Percentiles rank a stretch among this genome's conserved stretches.
Evolutionary conservation across 2,797 vertebrate genomes (phyloP).

Genomic region (Melopsittacus undulatus): DNA sequence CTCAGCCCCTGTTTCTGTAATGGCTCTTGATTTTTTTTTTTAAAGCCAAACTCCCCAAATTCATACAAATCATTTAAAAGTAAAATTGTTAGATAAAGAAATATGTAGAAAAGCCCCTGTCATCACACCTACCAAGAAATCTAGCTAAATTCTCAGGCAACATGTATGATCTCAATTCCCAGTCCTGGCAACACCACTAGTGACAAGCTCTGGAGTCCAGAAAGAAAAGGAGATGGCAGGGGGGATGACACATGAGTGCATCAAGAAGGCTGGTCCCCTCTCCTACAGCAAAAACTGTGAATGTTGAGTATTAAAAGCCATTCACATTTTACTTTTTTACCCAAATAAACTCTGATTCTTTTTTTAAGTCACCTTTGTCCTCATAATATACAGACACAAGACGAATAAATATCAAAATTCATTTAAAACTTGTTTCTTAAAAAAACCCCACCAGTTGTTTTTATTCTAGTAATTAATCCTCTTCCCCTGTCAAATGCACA

Average conservation of each 20-base stretch:
- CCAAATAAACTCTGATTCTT: neutral
- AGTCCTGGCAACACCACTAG: neutral
- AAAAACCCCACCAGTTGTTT: neutral
- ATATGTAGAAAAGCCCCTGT: neutral
- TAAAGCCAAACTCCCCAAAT: neutral
- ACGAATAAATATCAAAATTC: neutral
- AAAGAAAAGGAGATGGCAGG: neutral
- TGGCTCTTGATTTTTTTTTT: neutral
- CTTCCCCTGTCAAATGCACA: neutral
- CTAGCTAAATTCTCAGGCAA: neutral
- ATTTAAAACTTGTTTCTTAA: neutral
- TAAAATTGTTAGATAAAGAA: neutral
- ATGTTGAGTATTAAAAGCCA: neutral
- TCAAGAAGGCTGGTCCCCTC: neutral
- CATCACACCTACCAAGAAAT: neutral
- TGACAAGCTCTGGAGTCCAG: neutral
- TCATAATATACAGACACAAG: neutral
- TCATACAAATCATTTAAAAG: neutral
- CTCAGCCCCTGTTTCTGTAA: neutral
- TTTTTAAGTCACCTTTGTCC: neutral
- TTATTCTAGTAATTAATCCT: neutral
- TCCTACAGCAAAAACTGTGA: neutral
- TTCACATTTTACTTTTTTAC: neutral
- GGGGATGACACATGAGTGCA: neutral
- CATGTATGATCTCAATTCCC: neutral